Conservation (phyloP, 2,797 vertebrate species). For the Pygocentrus nattereri region DNA sequence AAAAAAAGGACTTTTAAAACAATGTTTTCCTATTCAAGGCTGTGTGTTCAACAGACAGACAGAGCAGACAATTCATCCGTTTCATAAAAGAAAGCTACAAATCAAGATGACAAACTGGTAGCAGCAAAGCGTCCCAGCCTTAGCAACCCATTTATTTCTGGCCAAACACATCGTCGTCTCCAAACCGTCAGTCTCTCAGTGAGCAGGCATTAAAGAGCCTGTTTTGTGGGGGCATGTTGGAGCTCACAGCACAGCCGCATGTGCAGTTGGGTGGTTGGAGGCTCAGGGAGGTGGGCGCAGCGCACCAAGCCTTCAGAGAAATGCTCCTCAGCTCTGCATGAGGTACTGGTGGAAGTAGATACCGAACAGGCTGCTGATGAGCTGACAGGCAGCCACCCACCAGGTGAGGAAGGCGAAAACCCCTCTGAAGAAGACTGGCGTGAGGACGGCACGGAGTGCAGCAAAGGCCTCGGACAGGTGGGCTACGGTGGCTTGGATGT, state of each 20-base stretch:
- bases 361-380: constrained; percentile 91
- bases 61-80: constrained; percentile 14
- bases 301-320: neutral
- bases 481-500: constrained; percentile 83
- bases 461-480: constrained; percentile 79
- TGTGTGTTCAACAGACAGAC: neutral
- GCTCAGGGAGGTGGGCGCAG: constrained; percentile 1
- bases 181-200: neutral
- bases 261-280: neutral
- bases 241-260: constrained; percentile 6
- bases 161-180: constrained; percentile 8
- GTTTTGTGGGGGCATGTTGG: neutral
- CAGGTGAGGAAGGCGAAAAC: constrained; percentile 92
- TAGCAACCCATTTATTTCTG: neutral
- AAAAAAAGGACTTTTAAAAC: constrained; percentile 1
- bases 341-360: constrained; percentile 96
- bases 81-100: neutral
- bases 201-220: neutral
- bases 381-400: constrained; percentile 94
- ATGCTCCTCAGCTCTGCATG: constrained; percentile 79
- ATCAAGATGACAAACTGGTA: neutral
- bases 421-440: constrained; percentile 86
- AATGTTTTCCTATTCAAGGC: neutral
- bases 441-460: constrained; percentile 80
- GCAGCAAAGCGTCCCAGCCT: neutral